These are phyloP conservation scores for Trigoniulus corallinus DNA, from an alignment of 1,140 invertebrate species.

Conservation along the genomic window DNA sequence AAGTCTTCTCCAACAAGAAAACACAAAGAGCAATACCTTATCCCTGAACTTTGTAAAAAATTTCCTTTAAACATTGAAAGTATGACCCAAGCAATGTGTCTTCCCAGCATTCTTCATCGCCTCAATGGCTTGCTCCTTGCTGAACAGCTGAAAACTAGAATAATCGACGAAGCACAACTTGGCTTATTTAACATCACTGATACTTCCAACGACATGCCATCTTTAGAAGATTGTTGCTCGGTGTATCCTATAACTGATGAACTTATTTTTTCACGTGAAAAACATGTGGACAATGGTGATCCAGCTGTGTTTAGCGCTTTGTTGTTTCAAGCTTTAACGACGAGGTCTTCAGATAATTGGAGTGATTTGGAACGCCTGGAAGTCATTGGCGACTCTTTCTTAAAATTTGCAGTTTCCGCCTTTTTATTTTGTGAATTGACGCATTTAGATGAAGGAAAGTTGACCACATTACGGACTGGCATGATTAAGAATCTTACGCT, in stretches of 20 bases:
- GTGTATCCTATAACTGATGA: not conserved
- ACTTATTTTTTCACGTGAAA: not conserved
- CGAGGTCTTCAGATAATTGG: conserved; percentile 49
- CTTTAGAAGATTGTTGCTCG: not conserved
- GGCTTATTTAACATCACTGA: too few species aligned
- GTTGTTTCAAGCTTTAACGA: conserved; percentile 42
- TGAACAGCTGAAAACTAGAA: conserved; percentile 18
- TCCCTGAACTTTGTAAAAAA: conserved; percentile 30
- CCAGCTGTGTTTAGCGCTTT: not conserved
- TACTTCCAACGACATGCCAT: not conserved
- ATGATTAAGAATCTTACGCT: conserved; percentile 69
- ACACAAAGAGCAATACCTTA: conserved; percentile 14
- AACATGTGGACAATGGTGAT: too few species aligned
- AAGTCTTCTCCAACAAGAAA: not conserved
- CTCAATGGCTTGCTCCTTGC: conserved; percentile 26
- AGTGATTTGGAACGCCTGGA: conserved; percentile 69
- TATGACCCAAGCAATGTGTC: conserved; percentile 25
- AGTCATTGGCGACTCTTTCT: conserved; percentile 72
- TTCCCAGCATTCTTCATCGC: conserved; percentile 28
- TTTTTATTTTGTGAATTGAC: conserved; percentile 53
- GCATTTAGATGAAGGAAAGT: conserved; percentile 49
- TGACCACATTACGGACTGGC: conserved; percentile 54
- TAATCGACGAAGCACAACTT: not conserved
- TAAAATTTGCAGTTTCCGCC: conserved; percentile 59
- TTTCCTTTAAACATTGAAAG: conserved; percentile 27